These are phyloP conservation scores for Coleophora deauratella DNA, from an alignment of 2,888 invertebrate species.

Conservation along the genomic window DNA sequence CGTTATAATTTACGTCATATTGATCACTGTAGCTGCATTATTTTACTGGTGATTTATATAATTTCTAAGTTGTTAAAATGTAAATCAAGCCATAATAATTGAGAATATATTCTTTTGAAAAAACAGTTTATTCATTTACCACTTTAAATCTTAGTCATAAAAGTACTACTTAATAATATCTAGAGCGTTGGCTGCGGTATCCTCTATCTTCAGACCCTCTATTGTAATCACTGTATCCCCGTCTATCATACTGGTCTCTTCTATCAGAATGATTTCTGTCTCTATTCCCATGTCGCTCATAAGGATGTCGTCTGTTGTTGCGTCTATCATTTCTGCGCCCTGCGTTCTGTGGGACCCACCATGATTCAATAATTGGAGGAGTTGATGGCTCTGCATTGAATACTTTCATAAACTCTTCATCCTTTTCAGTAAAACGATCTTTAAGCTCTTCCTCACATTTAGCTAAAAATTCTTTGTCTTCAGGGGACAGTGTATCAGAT, in stretches of 20 bases:
- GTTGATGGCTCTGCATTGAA: constrained; percentile 46
- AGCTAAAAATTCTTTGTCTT: constrained; percentile 74
- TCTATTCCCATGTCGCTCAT: constrained; percentile 25
- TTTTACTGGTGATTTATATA: constrained; percentile 68
- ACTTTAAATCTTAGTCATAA: constrained; percentile 7
- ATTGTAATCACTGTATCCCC: constrained; percentile 25
- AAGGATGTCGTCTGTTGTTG: constrained; percentile 32
- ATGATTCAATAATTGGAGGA: constrained; percentile 77
- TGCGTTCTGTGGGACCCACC: constrained; percentile 49
- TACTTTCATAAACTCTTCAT: constrained; percentile 74
- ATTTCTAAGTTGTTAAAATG: constrained; percentile 73
- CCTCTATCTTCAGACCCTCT: constrained; percentile 22
- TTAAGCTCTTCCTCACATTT: constrained; percentile 77
- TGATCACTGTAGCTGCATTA: constrained; percentile 66
- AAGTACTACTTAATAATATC: constrained; percentile 21
- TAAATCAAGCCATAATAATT: constrained; percentile 75
- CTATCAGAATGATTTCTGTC: constrained; percentile 22
- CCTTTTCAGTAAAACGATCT: constrained; percentile 76
- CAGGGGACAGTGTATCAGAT: constrained; percentile 53
- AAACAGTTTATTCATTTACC: constrained; percentile 27
- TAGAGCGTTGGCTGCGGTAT: constrained; percentile 21
- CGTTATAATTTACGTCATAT: constrained; percentile 55
- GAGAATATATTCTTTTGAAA: constrained; percentile 74
- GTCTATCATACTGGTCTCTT: constrained; percentile 19
- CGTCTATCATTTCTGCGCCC: constrained; percentile 43